A percentile compares a stretch with the other conserved stretches of the same genome.
Evolutionary conservation across 1,140 invertebrate species (phyloP).

Genomic region (Drosophila albomicans): DNA sequence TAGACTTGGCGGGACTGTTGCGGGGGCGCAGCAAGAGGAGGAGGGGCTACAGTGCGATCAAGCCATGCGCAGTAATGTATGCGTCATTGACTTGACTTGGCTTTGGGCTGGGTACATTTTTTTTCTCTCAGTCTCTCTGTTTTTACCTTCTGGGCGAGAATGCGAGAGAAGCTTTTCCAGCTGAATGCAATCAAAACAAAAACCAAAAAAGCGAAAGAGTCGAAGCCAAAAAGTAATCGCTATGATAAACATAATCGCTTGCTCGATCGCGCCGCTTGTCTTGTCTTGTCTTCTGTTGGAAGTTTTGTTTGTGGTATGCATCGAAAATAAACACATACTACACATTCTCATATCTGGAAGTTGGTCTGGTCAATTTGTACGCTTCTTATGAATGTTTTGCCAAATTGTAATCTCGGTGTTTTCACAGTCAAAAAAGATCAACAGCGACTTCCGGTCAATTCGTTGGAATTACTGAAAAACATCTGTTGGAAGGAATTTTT

Average conservation of each 20-base stretch:
- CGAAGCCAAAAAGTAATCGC: conserved; percentile 56
- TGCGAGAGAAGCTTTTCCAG: conserved; percentile 31
- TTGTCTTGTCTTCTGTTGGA: background rate
- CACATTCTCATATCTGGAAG: background rate
- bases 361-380: conserved; percentile 44
- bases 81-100: conserved; percentile 49
- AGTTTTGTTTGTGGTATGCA: conserved; percentile 18
- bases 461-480: background rate
- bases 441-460: conserved; percentile 39
- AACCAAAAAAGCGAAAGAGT: conserved; percentile 28
- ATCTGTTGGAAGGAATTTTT: background rate
- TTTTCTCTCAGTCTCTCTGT: background rate
- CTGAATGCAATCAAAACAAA: conserved; percentile 56
- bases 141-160: conserved; percentile 19
- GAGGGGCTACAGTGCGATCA: background rate
- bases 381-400: conserved; percentile 4
- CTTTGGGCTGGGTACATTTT: conserved; percentile 40
- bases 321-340: conserved; percentile 4
- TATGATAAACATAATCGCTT: conserved; percentile 73
- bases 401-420: conserved; percentile 30
- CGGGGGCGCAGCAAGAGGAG: conserved; percentile 3
- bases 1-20: conserved; percentile 23
- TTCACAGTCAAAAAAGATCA: conserved; percentile 21
- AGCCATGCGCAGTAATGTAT: conserved; percentile 35
- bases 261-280: background rate